Base-by-base conservation (phyloP, 2,888 invertebrate genomes). In the Lasioglossum morio region DNA sequence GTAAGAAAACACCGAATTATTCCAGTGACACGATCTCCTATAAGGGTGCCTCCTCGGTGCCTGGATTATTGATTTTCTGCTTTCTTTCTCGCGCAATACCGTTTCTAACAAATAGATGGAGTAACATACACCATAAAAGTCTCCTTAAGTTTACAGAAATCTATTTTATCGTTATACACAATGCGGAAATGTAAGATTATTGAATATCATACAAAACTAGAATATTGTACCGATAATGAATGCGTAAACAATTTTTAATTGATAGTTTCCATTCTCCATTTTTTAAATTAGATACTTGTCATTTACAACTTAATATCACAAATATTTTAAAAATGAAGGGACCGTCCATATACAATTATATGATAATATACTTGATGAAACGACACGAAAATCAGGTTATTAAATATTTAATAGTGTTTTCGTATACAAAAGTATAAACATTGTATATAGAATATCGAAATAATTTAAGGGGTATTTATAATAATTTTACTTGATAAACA, bases 91-190 rank as follows among this genome's bases (percentile, higher is more conserved):
- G 16, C 34, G 72, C n/a, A 76, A 72, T 75, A 60, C 78, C 46
- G 30, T 53, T 12, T 8, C 19, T 4, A 8, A 34, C 66, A 0
- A 72, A 19, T 53, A 89, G 89, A 88, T 89, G 89, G 87, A 69
- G 89, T 37, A 48, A 80, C 72, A 8, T 79, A 74, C 53, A 53
- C 16, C 19, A 63, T 4, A 79, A 76, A 72, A 16, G 5, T 14
- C 8, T 23, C 14, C 8, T 12, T 37, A 12, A 37, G 37, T 34
- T 70, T 73, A 48, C 16, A 88, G 89, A 73, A 81, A 85, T 79
- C 82, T 82, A 5, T 73, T 34, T 89, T 89, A 89, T 77, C 89
- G 37, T 40, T 84, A n/a, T 77, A 14, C 34, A 66, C 48, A 60
- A 34, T 1, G 57, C n/a, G 5, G 48, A 72, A 70, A 53, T 63